phyloP scores from a whole-genome alignment of 2,113 vertebrate species.

The Mesembrinibis cayennensis region DNA sequence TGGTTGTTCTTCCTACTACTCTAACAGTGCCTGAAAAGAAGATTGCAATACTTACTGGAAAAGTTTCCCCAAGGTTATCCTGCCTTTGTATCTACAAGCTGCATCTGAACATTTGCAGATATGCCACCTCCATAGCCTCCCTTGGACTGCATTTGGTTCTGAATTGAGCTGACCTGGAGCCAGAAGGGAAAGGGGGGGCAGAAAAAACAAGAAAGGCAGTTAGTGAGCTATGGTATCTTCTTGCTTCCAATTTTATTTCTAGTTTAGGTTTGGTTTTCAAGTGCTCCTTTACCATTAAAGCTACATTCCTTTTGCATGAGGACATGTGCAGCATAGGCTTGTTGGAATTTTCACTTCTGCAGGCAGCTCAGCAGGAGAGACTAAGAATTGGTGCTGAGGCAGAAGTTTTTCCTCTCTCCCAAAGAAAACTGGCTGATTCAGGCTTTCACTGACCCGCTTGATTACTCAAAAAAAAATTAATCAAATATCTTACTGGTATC shows the following conservation, averaged over 20 bases:
- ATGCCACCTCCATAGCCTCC: slow-evolving; percentile 83
- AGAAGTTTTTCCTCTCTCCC: not conserved
- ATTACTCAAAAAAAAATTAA: not conserved
- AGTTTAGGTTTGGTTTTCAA: not conserved
- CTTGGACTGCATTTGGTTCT: slow-evolving; percentile 92
- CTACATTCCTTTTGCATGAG: not conserved
- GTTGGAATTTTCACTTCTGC: not conserved
- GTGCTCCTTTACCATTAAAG: not conserved
- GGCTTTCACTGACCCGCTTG: not conserved
- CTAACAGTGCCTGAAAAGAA: not conserved
- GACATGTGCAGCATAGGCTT: not conserved
- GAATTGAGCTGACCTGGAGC: slow-evolving; percentile 85
- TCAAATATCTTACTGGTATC: not conserved
- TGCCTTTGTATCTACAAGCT: slow-evolving; percentile 88
- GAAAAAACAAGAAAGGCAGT: not conserved
- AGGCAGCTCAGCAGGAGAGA: not conserved
- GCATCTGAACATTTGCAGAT: slow-evolving; percentile 82
- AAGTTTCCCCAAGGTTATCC: slow-evolving; percentile 73
- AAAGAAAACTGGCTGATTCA: not conserved
- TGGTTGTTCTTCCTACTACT: not conserved
- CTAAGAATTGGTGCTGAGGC: not conserved
- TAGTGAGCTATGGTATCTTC: not conserved
- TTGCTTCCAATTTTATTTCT: not conserved
- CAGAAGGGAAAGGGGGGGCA: not conserved
- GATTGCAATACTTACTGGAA: slow-evolving; percentile 52